Conservation (phyloP, 2,113 vertebrate species). For the Erpornis zantholeuca region DNA sequence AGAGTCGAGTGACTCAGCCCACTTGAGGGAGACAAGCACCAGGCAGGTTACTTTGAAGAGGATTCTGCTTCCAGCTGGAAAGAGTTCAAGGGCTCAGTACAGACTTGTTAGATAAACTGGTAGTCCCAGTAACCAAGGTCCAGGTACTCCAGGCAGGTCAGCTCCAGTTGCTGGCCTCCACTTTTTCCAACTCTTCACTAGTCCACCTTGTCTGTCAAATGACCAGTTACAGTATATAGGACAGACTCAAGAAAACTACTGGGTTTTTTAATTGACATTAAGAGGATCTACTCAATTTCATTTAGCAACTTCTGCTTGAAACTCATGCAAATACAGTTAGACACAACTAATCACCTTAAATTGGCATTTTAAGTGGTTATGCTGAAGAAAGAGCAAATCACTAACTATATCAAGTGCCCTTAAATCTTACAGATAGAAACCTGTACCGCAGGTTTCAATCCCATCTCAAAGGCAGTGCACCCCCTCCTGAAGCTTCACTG, state of each 20-base stretch:
- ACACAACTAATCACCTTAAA: neutral
- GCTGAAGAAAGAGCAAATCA: neutral
- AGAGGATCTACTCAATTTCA: neutral
- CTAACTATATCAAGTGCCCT: neutral
- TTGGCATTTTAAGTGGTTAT: neutral
- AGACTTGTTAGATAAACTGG: neutral
- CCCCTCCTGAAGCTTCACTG: neutral
- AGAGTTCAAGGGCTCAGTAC: neutral
- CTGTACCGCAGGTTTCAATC: neutral
- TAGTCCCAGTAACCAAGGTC: neutral
- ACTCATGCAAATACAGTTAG: neutral
- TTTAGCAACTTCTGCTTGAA: neutral
- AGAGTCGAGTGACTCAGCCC: neutral
- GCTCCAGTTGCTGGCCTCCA: neutral
- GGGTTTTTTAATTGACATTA: neutral
- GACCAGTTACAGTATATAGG: neutral
- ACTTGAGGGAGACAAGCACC: neutral
- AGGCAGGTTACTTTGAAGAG: neutral
- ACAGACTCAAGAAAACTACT: neutral
- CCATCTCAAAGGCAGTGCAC: neutral
- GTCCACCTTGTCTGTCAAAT: neutral
- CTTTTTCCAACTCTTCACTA: neutral
- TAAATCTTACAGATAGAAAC: neutral
- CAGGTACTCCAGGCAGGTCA: neutral
- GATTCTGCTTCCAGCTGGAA: neutral